phyloP scores from a whole-genome alignment of 2,797 vertebrate genomes.

The Crenichthys baileyi region DNA sequence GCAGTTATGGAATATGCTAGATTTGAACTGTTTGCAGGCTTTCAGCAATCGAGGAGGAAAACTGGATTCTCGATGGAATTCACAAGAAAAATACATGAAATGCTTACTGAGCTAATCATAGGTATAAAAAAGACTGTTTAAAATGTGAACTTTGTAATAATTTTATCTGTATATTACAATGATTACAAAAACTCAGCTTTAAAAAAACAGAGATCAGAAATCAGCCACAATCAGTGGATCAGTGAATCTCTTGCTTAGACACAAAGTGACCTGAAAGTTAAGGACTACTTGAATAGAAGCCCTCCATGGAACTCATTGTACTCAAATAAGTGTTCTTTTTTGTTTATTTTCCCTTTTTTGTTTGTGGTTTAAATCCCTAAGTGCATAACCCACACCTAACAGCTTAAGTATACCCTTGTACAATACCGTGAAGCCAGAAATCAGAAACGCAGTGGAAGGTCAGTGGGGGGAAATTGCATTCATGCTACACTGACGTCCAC shows the following conservation, averaged over 20 bases:
- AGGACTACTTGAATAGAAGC: constrained; percentile 32
- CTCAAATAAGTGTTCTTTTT: constrained; percentile 39
- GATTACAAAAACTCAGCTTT: background rate
- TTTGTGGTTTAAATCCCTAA: constrained; percentile 34
- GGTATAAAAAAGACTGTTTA: too few species aligned
- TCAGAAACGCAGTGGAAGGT: constrained; percentile 59
- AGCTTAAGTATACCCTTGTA: constrained; percentile 58
- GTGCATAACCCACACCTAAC: constrained; percentile 60
- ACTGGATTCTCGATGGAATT: background rate
- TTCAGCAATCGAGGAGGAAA: background rate
- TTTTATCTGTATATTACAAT: background rate
- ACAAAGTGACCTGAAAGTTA: background rate
- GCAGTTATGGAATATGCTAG: background rate
- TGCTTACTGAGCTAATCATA: too few species aligned
- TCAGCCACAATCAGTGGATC: background rate
- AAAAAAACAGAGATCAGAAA: background rate
- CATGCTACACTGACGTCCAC: constrained; percentile 64
- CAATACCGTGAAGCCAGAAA: constrained; percentile 33
- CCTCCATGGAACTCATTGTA: constrained; percentile 27
- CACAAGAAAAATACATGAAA: background rate
- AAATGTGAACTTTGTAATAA: background rate
- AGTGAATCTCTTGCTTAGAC: background rate
- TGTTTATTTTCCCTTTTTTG: constrained; percentile 21
- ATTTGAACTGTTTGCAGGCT: background rate
- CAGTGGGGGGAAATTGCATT: constrained; percentile 61